Percentiles rank a stretch among this genome's conserved stretches.
Evolutionary conservation across 2,797 vertebrate species (phyloP).

Genomic region (Thalassophryne amazonica): DNA sequence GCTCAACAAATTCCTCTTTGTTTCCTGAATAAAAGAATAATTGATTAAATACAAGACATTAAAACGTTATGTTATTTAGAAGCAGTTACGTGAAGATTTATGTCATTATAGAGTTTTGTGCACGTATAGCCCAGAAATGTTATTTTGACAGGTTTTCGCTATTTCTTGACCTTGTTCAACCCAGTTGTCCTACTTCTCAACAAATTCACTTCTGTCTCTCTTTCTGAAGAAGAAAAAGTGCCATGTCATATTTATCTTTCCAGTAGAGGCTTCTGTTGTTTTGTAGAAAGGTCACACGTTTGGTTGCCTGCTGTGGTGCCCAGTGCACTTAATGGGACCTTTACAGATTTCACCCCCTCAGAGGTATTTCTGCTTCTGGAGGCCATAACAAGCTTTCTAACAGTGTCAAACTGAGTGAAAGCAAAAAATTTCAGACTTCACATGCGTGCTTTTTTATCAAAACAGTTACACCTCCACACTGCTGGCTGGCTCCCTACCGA

Average conservation of each 20-base stretch:
- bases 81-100: too few species aligned
- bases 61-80: too few species aligned
- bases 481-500: slow-evolving; percentile 41
- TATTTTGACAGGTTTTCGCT: neutral
- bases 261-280: slow-evolving; percentile 34
- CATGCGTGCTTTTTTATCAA: slow-evolving; percentile 27
- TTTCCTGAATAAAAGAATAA: too few species aligned
- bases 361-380: slow-evolving; percentile 41
- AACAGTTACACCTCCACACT: slow-evolving; percentile 51
- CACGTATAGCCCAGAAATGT: too few species aligned
- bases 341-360: slow-evolving; percentile 46
- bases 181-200: slow-evolving; percentile 3
- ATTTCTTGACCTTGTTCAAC: slow-evolving; percentile 1
- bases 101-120: too few species aligned
- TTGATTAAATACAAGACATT: too few species aligned
- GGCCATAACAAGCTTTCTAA: slow-evolving; percentile 46
- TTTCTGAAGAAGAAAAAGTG: neutral
- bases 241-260: slow-evolving; percentile 19
- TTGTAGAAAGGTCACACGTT: slow-evolving; percentile 61
- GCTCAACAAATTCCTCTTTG: too few species aligned
- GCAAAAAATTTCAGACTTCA: slow-evolving; percentile 15
- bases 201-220: slow-evolving; percentile 30
- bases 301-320: slow-evolving; percentile 40
- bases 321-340: slow-evolving; percentile 58
- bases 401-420: slow-evolving; percentile 34